phyloP scores from a whole-genome alignment of 2,113 vertebrate genomes.

The Halichoerus grypus region DNA sequence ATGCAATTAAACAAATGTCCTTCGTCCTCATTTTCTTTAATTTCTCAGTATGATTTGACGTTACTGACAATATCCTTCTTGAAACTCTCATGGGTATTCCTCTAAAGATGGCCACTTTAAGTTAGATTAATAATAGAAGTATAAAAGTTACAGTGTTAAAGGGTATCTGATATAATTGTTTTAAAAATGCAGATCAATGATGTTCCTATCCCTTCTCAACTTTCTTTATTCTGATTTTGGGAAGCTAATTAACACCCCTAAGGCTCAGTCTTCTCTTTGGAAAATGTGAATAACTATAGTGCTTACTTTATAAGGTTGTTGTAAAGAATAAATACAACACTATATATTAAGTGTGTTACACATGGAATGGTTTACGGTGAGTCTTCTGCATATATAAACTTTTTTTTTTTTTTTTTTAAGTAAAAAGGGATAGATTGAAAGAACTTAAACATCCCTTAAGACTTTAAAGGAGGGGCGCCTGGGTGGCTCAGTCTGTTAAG shows the following conservation, averaged over 20 bases:
- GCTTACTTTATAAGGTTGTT: background rate
- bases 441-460: background rate
- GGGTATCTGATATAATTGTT: background rate
- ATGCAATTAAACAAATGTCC: background rate
- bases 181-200: background rate
- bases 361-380: background rate
- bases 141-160: background rate
- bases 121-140: background rate
- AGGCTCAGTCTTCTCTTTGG: background rate
- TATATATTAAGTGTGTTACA: background rate
- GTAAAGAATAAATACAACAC: background rate
- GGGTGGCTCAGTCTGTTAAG: background rate
- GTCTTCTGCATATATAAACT: background rate
- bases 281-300: background rate
- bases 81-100: background rate
- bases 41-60: background rate
- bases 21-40: background rate
- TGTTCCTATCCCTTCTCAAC: background rate
- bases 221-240: background rate
- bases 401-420: background rate
- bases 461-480: background rate
- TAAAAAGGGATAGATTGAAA: background rate
- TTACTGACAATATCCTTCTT: background rate
- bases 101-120: background rate
- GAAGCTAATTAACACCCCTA: background rate